Percentiles rank a stretch among this genome's conserved stretches.
These are phyloP conservation scores for Spea bombifrons DNA, from an alignment of 2,113 vertebrate species.

Conservation along the genomic window DNA sequence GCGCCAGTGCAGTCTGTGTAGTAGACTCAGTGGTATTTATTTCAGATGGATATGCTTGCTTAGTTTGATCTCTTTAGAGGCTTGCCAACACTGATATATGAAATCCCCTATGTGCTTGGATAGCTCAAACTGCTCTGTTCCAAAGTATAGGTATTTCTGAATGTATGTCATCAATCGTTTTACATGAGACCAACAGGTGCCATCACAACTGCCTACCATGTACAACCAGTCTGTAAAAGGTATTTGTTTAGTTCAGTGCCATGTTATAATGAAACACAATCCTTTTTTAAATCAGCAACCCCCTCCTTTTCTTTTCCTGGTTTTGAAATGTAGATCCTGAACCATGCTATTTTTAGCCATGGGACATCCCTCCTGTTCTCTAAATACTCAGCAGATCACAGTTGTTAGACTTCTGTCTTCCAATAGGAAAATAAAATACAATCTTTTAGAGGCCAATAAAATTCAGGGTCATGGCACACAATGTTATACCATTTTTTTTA, in stretches of 20 bases:
- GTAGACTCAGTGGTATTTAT: constrained; percentile 32
- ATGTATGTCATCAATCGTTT: constrained; percentile 23
- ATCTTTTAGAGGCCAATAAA: background rate
- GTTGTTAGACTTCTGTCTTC: constrained; percentile 18
- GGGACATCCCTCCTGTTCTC: constrained; percentile 18
- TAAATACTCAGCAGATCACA: constrained; percentile 17
- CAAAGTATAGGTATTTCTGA: constrained; percentile 20
- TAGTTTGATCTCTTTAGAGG: constrained; percentile 23
- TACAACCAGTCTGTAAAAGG: constrained; percentile 12
- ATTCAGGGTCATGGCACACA: too few relatives aligned
- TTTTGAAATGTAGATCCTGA: constrained; percentile 15
- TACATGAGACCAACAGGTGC: constrained; percentile 34
- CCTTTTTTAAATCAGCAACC: constrained; percentile 14
- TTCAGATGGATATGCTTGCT: constrained; percentile 39
- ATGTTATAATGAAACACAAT: constrained; percentile 31
- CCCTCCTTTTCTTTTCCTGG: background rate
- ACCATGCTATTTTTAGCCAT: background rate
- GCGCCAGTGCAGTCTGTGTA: constrained; percentile 29
- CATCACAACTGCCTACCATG: constrained; percentile 15
- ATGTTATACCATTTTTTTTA: too few relatives aligned
- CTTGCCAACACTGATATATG: constrained; percentile 23
- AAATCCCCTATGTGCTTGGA: constrained; percentile 21
- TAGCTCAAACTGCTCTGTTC: constrained; percentile 1
- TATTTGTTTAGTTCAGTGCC: constrained; percentile 7
- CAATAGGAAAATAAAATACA: background rate